Percentiles rank a stretch among this genome's conserved stretches.
Evolutionary conservation across 2,888 invertebrate genomes (phyloP).

Genomic region (Andrena dorsata): DNA sequence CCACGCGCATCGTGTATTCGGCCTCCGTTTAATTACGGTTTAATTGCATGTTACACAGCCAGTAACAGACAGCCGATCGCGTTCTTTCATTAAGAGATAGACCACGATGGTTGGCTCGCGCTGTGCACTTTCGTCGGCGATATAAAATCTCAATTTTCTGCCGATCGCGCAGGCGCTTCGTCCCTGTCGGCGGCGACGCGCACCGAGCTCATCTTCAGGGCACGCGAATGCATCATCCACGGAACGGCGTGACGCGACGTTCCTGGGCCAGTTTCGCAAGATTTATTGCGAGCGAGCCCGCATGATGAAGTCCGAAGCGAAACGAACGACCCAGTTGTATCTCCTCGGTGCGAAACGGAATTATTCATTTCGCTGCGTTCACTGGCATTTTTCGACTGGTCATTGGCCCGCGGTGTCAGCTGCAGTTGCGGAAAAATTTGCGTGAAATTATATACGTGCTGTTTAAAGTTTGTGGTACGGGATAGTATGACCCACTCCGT

Average conservation of each 20-base stretch:
- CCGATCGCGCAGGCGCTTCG: background rate
- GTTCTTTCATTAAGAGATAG: constrained; percentile 60
- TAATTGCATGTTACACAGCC: constrained; percentile 62
- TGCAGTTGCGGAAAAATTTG: background rate
- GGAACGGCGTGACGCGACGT: constrained; percentile 31
- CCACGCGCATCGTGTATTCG: constrained; percentile 45
- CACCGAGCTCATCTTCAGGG: background rate
- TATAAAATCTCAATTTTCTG: constrained; percentile 40
- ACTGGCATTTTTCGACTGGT: background rate
- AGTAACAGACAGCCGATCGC: constrained; percentile 55
- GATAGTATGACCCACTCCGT: background rate
- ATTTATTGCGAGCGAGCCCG: constrained; percentile 34
- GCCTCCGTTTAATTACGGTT: constrained; percentile 64
- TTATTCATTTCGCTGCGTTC: constrained; percentile 2
- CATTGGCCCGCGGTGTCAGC: background rate
- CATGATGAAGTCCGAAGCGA: background rate
- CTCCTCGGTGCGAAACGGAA: constrained; percentile 1
- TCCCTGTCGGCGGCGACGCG: background rate
- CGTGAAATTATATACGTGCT: background rate
- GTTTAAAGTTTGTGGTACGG: background rate
- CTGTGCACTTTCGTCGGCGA: constrained; percentile 8
- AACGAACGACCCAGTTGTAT: background rate
- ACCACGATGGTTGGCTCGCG: constrained; percentile 1
- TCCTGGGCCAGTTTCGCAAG: constrained; percentile 23
- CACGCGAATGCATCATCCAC: background rate